Evolutionary conservation across 2,888 invertebrate genomes (phyloP).

Genomic region (Rhagonycha lutea): DNA sequence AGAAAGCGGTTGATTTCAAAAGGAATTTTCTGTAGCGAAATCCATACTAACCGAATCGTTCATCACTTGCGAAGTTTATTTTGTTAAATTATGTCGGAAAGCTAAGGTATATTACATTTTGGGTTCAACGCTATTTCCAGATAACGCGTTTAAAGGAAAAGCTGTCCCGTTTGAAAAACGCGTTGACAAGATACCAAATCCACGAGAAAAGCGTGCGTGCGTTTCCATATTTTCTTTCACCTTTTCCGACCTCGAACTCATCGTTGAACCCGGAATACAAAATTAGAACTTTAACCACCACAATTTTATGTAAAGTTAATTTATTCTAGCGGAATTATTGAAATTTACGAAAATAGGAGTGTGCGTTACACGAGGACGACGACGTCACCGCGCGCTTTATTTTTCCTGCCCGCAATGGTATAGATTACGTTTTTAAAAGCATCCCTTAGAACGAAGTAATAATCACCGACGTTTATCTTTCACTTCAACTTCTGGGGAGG

Average conservation of each 20-base stretch:
- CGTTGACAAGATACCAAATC: slow-evolving; percentile 13
- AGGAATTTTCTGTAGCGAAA: neutral
- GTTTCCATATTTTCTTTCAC: neutral
- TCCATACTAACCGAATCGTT: slow-evolving; percentile 6
- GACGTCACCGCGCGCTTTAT: neutral
- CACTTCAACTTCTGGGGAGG: slow-evolving; percentile 4
- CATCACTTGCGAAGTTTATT: slow-evolving; percentile 27
- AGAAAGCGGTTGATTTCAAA: neutral
- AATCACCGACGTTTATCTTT: neutral
- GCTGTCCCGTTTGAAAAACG: slow-evolving; percentile 9
- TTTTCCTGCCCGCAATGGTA: neutral
- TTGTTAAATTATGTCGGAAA: slow-evolving; percentile 31
- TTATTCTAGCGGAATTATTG: neutral
- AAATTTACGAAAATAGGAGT: neutral
- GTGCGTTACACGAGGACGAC: neutral
- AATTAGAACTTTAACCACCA: neutral
- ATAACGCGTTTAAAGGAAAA: slow-evolving; percentile 28
- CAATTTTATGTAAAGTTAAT: neutral
- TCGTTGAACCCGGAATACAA: neutral
- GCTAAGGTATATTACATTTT: slow-evolving; percentile 30
- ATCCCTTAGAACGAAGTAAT: neutral
- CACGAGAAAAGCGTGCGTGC: neutral
- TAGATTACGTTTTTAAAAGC: neutral
- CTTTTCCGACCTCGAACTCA: neutral
- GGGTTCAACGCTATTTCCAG: slow-evolving; percentile 26